Evolutionary conservation across 2,113 vertebrate species (phyloP), one percentile per base, ranked within the genome.

Genomic region (Callorhinus ursinus): DNA sequence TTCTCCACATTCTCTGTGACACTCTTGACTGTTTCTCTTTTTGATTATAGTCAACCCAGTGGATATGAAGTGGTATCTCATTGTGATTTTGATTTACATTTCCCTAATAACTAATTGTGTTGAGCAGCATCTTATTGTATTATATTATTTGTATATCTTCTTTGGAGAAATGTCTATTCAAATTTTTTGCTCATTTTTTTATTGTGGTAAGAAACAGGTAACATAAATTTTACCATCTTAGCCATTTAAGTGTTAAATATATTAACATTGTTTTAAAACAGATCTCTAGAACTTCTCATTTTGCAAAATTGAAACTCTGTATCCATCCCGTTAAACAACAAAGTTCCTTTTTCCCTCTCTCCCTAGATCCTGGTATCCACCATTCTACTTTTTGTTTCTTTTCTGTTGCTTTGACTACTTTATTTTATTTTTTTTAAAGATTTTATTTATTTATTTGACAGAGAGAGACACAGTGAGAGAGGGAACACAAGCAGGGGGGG

Each of bases 271-370:
- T 69, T 63, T 51, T 74, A 49, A 96, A 65, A 65, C 21, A 55
- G 55, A 88, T 88, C 83, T 96, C 55, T 91, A 67, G 74, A 88
- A 63, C 65, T 93, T 71, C 69, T 80, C 31, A 69, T 88, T 49
- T 93, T 88, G 22, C 36, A 88, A 33, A 65, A 77, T 26, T 63
- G 76, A 79, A 89, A 88, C 49, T 67, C 15, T 28, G 16, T 65
- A 59, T 26, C 65, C 8, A 42, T 36, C 16, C 63, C 24, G 7
- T 61, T 59, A 81, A 87, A 77, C 9, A 89, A 79, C 4, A 24
- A 15, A 39, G 19, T 89, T 28, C n/a, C 10, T 71, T 42, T 74
- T 79, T 81, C 19, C 3, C 5, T 83, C 24, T 93, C 14, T 53
- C 18, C 4, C 24, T 46, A 77, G 31, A 31, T 19, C 14, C 21